phyloP scores from a whole-genome alignment of 2,888 invertebrate species.

The Ophion ventricosus region DNA sequence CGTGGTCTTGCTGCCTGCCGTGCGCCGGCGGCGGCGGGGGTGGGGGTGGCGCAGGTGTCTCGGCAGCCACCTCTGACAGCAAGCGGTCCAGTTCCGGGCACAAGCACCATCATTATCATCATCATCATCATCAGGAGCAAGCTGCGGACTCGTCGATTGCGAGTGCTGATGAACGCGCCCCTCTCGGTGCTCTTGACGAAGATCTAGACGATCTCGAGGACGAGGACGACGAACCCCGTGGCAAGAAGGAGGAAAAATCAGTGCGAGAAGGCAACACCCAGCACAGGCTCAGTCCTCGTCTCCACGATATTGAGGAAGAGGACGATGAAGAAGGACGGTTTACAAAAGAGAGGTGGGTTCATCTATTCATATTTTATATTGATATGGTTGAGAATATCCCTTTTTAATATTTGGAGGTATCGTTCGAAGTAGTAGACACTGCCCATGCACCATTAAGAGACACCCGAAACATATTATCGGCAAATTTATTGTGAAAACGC shows the following conservation, averaged over 20 bases:
- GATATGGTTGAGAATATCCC: not conserved
- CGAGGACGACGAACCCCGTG: slow-evolving; percentile 72
- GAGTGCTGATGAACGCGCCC: slow-evolving; percentile 86
- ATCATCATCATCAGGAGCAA: slow-evolving; percentile 77
- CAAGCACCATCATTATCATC: slow-evolving; percentile 79
- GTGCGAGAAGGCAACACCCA: slow-evolving; percentile 81
- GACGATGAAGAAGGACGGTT: slow-evolving; percentile 87
- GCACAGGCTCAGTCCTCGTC: slow-evolving; percentile 88
- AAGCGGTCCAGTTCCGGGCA: slow-evolving; percentile 71
- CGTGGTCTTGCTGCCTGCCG: slow-evolving; percentile 84
- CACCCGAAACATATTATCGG: too few species aligned
- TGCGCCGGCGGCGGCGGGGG: slow-evolving; percentile 84
- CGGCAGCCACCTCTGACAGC: slow-evolving; percentile 66
- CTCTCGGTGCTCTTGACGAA: slow-evolving; percentile 77
- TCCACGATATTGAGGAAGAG: slow-evolving; percentile 93
- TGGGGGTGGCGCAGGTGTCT: slow-evolving; percentile 78
- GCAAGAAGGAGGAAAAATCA: slow-evolving; percentile 63
- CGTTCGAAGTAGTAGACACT: too few species aligned
- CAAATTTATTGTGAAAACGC: too few species aligned
- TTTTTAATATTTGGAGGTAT: too few species aligned
- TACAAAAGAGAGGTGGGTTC: slow-evolving; percentile 81
- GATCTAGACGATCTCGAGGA: slow-evolving; percentile 75
- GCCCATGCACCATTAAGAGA: too few species aligned
- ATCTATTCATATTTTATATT: not conserved
- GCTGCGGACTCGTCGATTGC: slow-evolving; percentile 78